phyloP scores from a whole-genome alignment of 2,113 vertebrate genomes.

The Bubo bubo region DNA sequence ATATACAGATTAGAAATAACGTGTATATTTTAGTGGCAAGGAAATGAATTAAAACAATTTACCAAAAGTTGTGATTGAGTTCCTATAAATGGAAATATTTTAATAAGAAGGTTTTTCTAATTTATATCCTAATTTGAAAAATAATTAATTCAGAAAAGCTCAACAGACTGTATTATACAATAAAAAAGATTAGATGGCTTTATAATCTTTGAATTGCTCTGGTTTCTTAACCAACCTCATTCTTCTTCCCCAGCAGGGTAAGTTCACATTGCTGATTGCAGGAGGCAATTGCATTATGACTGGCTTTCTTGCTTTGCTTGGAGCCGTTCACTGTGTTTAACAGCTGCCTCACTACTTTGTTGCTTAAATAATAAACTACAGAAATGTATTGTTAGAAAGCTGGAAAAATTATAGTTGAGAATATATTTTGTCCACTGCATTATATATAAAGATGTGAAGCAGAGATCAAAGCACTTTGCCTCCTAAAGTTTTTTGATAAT shows the following conservation, averaged over 20 bases:
- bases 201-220: neutral
- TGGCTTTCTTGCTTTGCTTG: neutral
- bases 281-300: neutral
- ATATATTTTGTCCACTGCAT: neutral
- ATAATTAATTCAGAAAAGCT: neutral
- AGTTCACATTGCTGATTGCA: neutral
- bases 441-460: neutral
- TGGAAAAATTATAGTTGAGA: neutral
- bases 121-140: neutral
- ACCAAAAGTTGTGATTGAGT: neutral
- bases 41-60: neutral
- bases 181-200: neutral
- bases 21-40: neutral
- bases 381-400: neutral
- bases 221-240: neutral
- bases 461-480: neutral
- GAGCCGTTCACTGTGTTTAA: neutral
- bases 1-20: neutral
- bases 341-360: neutral
- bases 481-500: neutral
- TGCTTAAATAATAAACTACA: slow-evolving; percentile 14
- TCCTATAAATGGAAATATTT: neutral
- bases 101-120: neutral
- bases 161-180: neutral
- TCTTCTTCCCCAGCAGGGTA: neutral